Conservation (phyloP, 2,113 vertebrate species). For the Ardeotis arabs region DNA sequence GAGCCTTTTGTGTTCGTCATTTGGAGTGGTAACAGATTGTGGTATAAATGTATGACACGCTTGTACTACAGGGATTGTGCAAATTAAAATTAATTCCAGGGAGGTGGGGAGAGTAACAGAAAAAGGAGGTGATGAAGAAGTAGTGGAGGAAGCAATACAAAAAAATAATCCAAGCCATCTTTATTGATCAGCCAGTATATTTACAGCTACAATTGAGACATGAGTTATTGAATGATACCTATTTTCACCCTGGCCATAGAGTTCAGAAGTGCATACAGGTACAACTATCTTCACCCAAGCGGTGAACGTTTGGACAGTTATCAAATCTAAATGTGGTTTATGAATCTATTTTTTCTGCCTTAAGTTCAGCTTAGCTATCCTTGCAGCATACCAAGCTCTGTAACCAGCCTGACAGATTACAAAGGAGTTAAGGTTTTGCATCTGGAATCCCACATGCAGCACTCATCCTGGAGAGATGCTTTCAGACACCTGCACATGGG, state of each 20-base stretch:
- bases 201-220: slow-evolving; percentile 39
- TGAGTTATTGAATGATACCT: slow-evolving; percentile 41
- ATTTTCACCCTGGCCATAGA: slow-evolving; percentile 20
- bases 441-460: background rate
- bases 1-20: background rate
- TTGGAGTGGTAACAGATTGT: background rate
- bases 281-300: slow-evolving; percentile 37
- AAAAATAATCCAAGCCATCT: slow-evolving; percentile 2
- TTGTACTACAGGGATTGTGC: background rate
- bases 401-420: slow-evolving; percentile 35
- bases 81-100: slow-evolving; percentile 16
- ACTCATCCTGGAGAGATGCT: background rate
- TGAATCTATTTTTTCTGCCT: slow-evolving; percentile 62
- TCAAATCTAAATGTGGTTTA: slow-evolving; percentile 37
- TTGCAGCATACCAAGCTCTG: slow-evolving; percentile 7
- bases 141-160: slow-evolving; percentile 16
- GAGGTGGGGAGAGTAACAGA: background rate
- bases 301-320: slow-evolving; percentile 18
- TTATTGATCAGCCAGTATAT: slow-evolving; percentile 34
- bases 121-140: background rate
- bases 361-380: slow-evolving; percentile 13
- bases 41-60: background rate
- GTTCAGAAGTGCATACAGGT: slow-evolving; percentile 25
- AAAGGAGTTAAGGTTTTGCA: background rate
- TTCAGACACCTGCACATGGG: background rate